Evolutionary conservation across 2,888 invertebrate species (phyloP), one percentile per base, ranked within the genome.

Genomic region (Endotricha flammealis): DNA sequence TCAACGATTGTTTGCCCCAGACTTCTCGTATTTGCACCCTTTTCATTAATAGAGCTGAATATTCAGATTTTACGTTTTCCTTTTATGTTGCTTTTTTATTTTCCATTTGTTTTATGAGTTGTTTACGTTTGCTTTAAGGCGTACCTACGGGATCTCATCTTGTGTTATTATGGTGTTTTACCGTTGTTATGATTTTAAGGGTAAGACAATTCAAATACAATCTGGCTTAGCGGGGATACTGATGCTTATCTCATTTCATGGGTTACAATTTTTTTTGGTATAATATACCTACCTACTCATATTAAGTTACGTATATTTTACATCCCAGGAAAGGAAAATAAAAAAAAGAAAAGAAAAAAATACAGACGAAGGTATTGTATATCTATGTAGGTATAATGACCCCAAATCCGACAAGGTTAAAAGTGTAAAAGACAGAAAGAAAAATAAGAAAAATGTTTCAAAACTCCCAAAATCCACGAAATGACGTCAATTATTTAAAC

Each of bases 1-100:
- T 67, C 60, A 53, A 46, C 58, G 61, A 76, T 80, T 81, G 78
- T 77, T 72, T 64, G 65, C 49, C 38, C 50, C 53, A 50, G 48
- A 49, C 40, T 44, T 31, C 39, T 29, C 27, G 39, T 40, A 36
- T 34, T 37, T 41, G 37, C 30, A 29, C 27, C 53, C 48, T 44
- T 57, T 56, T 56, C 60, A 63, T 66, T 70, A 64, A 68, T 65
- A 68, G 61, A 61, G 51, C 55, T 50, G 46, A 51, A 48, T 54
- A 46, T 50, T 54, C 53, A 46, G 41, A 58, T 60, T 58, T 56
- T 50, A 54, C 44, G 41, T 36, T 36, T 39, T 43, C 34, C n/a
- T 39, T 46, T 50, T 47, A 39, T 39, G 46, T 42, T 43, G 33
- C 41, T 47, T 47, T 39, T 28, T 42, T 37, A 47, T 48, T 44